Evolutionary conservation across 1,140 invertebrate genomes (phyloP), one percentile per base, ranked within the genome.

Genomic region (Achatina immaculata): DNA sequence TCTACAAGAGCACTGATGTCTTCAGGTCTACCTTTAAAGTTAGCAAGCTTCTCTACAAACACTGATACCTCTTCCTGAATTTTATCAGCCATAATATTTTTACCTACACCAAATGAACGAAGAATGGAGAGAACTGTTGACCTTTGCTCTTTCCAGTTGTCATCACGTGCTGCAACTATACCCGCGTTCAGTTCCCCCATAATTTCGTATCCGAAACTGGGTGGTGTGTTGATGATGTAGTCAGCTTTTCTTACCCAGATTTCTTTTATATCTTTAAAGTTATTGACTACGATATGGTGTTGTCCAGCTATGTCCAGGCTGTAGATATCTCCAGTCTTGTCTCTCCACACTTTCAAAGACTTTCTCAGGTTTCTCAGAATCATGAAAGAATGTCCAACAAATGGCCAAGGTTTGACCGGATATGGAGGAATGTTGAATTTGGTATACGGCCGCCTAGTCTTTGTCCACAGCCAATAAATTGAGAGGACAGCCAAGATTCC

Each of bases 81-180:
- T 51, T 74, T 74, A 2, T 74, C 31, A 0, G 72, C 48, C 72
- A 74, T 45, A 24, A 74, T 16, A 74, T 74, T 55, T 31, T 74
- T 74, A 6, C 72, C 72, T 43, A 74, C 51, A 24, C 72, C 72
- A 74, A 74, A 74, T 0, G 36, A 38, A 2, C 72, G 40, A 24
- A 74, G 72, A 55, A 74, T 74, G 6, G 72, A 34, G 1, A 74
- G 4, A 14, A 34, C n/a, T 28, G 45, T 51, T 28, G 72, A 14
- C 31, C 72, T 48, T 36, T 74, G 72, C 72, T 36, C 45, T 55
- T 34, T 9, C 72, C 45, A 36, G 1, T 40, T 6, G 1, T 45
- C 14, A 6, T 9, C 72, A 14, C 24, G 28, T 45, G 45, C 11
- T 3, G 21, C 21, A 19, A 40, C 36, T 14, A 74, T 36, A 24